These are phyloP conservation scores for Megalopta genalis DNA, from an alignment of 1,140 invertebrate species.

Conservation along the genomic window DNA sequence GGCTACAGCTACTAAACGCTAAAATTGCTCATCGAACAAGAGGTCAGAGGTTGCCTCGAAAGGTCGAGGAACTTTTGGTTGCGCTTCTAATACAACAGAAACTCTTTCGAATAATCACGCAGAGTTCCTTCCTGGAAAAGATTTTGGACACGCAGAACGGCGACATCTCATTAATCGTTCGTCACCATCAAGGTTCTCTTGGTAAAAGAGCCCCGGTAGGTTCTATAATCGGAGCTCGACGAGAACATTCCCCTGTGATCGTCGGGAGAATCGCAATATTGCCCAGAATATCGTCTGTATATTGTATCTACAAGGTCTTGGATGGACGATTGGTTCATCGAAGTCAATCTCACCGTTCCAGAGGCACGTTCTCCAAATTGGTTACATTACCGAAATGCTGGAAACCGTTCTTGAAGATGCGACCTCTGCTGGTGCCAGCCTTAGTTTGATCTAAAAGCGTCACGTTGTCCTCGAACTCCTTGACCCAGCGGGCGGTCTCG, in stretches of 20 bases:
- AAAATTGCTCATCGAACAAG: too few relatives aligned
- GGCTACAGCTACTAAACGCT: background rate
- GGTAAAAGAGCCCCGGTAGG: background rate
- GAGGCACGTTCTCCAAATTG: conserved; percentile 66
- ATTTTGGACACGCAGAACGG: too few relatives aligned
- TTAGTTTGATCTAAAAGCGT: conserved; percentile 70
- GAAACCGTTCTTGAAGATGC: conserved; percentile 74
- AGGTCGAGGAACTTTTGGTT: conserved; percentile 35
- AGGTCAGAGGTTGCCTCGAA: conserved; percentile 22
- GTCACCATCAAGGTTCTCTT: background rate
- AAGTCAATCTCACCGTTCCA: conserved; percentile 66
- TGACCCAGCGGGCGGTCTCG: conserved; percentile 72
- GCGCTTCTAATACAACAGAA: too few relatives aligned
- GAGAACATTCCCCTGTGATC: too few relatives aligned
- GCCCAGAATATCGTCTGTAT: conserved; percentile 66
- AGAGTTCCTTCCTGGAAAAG: too few relatives aligned
- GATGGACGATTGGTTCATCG: background rate
- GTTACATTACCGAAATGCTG: conserved; percentile 68
- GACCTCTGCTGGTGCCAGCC: conserved; percentile 63
- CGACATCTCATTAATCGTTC: background rate
- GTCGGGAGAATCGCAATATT: conserved; percentile 16
- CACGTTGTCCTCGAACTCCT: conserved; percentile 73
- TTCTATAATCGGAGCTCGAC: too few relatives aligned
- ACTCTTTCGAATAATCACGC: too few relatives aligned
- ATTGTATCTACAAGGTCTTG: conserved; percentile 39